Percentiles rank a stretch among this genome's conserved stretches.
phyloP scores from a whole-genome alignment of 2,113 vertebrate genomes.

The Neoarius graeffei region DNA sequence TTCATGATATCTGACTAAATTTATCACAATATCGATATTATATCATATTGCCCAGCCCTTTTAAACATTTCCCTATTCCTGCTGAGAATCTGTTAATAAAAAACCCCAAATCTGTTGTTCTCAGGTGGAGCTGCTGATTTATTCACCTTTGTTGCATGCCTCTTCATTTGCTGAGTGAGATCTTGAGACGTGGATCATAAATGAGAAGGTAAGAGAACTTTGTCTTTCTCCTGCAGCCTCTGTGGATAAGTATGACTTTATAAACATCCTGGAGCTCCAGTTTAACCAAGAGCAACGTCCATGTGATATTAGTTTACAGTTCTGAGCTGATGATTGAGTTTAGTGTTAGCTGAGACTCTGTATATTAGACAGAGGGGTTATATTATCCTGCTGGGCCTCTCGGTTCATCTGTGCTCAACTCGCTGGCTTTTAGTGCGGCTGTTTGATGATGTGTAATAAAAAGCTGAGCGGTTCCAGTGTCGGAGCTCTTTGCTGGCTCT shows the following conservation, averaged over 20 bases:
- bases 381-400: background rate
- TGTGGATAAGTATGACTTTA: background rate
- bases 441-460: background rate
- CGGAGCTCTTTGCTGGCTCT: background rate
- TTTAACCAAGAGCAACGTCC: background rate
- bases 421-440: background rate
- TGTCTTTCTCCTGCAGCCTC: background rate
- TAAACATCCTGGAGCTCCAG: background rate
- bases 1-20: background rate
- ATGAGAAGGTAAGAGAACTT: constrained; percentile 69
- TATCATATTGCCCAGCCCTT: background rate
- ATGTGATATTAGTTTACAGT: background rate
- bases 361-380: background rate
- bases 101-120: background rate
- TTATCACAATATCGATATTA: background rate
- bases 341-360: background rate
- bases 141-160: constrained; percentile 47
- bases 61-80: background rate
- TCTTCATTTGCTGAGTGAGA: constrained; percentile 56
- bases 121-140: constrained; percentile 1
- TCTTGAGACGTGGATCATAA: constrained; percentile 66
- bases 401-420: background rate
- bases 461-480: background rate
- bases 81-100: too few species aligned
- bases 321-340: background rate